Percentiles rank a stretch among this genome's conserved stretches.
Conservation (phyloP, 2,888 invertebrate genomes). For the Prosopocoilus inquinatus region DNA sequence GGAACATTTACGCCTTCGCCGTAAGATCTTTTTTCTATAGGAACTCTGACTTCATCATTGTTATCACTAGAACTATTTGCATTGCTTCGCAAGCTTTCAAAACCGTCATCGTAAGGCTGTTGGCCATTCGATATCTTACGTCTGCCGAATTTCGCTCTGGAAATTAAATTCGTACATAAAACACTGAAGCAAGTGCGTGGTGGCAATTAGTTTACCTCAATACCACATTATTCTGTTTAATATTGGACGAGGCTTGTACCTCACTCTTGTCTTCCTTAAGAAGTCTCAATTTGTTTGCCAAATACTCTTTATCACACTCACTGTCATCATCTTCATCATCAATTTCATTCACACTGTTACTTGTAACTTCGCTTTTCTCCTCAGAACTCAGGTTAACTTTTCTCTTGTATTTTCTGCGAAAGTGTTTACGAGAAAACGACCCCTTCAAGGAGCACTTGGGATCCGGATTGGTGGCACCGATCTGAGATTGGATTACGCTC, state of each 20-base stretch:
- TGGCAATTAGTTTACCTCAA: neutral
- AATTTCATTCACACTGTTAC: constrained; percentile 9
- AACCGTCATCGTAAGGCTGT: constrained; percentile 66
- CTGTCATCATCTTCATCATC: constrained; percentile 17
- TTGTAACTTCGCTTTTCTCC: constrained; percentile 10
- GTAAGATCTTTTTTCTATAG: constrained; percentile 1
- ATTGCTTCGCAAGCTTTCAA: constrained; percentile 82
- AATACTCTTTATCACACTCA: neutral
- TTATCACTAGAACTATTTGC: constrained; percentile 60
- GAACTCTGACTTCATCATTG: constrained; percentile 24
- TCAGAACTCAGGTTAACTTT: constrained; percentile 6
- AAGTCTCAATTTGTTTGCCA: neutral
- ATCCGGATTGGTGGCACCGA: constrained; percentile 56
- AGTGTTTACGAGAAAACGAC: constrained; percentile 11
- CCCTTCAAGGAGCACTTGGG: constrained; percentile 15
- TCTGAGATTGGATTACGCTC: constrained; percentile 78
- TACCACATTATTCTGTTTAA: neutral
- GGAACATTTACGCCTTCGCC: neutral
- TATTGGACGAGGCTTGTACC: neutral
- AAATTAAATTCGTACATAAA: neutral
- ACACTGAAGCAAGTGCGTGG: neutral
- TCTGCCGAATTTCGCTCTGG: neutral
- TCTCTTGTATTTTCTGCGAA: constrained; percentile 15
- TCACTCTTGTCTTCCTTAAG: neutral
- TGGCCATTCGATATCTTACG: neutral